Evolutionary conservation across 64 coral and sea anemone species (phyloP).

Genomic region (Stichodactyla mertensii): DNA sequence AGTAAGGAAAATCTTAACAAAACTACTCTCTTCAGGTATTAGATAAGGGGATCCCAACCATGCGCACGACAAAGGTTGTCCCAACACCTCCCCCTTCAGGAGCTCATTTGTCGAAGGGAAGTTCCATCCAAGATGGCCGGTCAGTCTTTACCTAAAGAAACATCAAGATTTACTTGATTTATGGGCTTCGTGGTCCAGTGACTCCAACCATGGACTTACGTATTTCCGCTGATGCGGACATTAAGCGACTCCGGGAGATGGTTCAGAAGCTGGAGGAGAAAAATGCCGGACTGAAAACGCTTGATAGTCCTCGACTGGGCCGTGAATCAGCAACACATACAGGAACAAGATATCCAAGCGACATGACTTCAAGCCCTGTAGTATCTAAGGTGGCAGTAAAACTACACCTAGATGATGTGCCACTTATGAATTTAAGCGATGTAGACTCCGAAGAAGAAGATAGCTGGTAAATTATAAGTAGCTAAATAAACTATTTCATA

Average conservation of each 20-base stretch:
- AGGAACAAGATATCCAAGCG: conserved; percentile 1
- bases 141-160: neutral
- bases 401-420: conserved; percentile 80
- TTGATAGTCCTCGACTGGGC: conserved; percentile 27
- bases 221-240: conserved; percentile 87
- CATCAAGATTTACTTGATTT: conserved; percentile 1
- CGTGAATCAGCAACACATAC: conserved; percentile 11
- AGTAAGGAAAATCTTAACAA: too few relatives aligned
- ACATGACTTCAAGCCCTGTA: neutral
- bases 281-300: conserved; percentile 55
- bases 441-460: conserved; percentile 79
- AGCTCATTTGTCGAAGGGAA: conserved; percentile 9
- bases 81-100: neutral
- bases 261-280: conserved; percentile 65
- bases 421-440: conserved; percentile 66
- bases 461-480: conserved; percentile 58
- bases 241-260: conserved; percentile 81
- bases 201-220: conserved; percentile 43
- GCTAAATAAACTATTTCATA: neutral
- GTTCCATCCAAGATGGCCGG: conserved; percentile 24
- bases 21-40: too few relatives aligned
- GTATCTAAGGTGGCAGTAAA: conserved; percentile 10
- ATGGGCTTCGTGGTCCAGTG: conserved; percentile 26
- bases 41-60: neutral
- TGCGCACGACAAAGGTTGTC: neutral